Evolutionary conservation across 2,113 vertebrate species (phyloP), one percentile per base, ranked within the genome.

Genomic region (Eurypyga helias): DNA sequence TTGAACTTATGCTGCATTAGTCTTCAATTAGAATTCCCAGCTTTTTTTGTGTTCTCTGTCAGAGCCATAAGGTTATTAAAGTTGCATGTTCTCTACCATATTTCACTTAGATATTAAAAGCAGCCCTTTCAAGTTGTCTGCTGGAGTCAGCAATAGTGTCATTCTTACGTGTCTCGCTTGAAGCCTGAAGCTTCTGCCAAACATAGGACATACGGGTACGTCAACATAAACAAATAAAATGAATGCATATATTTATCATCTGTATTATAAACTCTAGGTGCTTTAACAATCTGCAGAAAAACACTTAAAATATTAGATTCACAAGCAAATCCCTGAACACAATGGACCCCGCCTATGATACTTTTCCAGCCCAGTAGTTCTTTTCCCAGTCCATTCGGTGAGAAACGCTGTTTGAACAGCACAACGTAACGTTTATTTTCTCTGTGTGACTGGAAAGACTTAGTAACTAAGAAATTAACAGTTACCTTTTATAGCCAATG

Each of bases 1-100:
- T 79, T 92, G 88, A 76, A 97, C 91, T 78, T 91, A 85, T 57
- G 65, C 58, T 80, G 48, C 72, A 46, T 94, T 96, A 69, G 29
- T 69, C 65, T 90, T 89, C 93, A 87, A 46, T 43, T 83, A 84
- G 76, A 93, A 93, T 95, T 87, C 48, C 34, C 11, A 67, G 12
- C 58, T 58, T 82, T 76, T 87, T 70, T 38, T 49, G 60, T 67
- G 38, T 51, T 65, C 82, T 76, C 17, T 84, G 41, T 86, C 71
- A 70, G 79, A 89, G 69, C 62, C 58, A 88, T 73, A 78, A 58
- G 55, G 25, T 62, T 91, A 87, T 94, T 94, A 66, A 96, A 95
- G 89, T 58, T 54, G 51, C 21, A 16, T 64, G 73, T 89, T 92
- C 90, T 73, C 49, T 89, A 76, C 76, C 55, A 26, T 58, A 36